A percentile compares a stretch with the other conserved stretches of the same genome.
Conservation (phyloP, 2,888 invertebrate species). For the Plagodis dolabraria region DNA sequence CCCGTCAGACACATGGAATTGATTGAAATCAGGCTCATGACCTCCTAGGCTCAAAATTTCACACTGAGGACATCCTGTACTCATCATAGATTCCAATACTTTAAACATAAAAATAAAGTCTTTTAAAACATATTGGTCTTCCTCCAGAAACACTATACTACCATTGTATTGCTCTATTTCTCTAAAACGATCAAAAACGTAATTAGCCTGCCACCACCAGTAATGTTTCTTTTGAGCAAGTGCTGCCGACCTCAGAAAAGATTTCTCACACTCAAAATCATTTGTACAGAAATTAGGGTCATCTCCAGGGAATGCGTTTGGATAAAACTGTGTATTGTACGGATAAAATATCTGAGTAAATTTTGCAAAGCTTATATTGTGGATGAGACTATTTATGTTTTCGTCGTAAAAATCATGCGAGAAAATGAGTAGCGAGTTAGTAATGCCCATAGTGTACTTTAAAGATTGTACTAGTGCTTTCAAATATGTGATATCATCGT, state of each 20-base stretch:
- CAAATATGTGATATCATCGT: slow-evolving; percentile 45
- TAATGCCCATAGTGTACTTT: slow-evolving; percentile 43
- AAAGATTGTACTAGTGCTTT: slow-evolving; percentile 47
- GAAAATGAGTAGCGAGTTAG: slow-evolving; percentile 50
- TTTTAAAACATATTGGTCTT: slow-evolving; percentile 50
- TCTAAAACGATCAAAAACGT: slow-evolving; percentile 51
- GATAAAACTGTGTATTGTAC: slow-evolving; percentile 52
- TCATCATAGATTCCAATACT: slow-evolving; percentile 37
- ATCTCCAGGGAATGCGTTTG: slow-evolving; percentile 53
- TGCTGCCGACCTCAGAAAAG: slow-evolving; percentile 36
- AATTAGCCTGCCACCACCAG: slow-evolving; percentile 62
- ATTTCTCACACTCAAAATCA: slow-evolving; percentile 44
- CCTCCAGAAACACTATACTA: slow-evolving; percentile 47
- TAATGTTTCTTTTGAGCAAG: slow-evolving; percentile 54
- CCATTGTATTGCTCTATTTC: slow-evolving; percentile 33
- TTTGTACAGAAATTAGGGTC: slow-evolving; percentile 46
- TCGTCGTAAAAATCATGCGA: slow-evolving; percentile 44
- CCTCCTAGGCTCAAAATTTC: slow-evolving; percentile 53
- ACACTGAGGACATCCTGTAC: slow-evolving; percentile 45
- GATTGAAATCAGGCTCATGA: slow-evolving; percentile 30
- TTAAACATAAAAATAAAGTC: slow-evolving; percentile 51
- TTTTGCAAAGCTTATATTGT: slow-evolving; percentile 42
- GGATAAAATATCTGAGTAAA: slow-evolving; percentile 57
- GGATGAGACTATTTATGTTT: slow-evolving; percentile 41
- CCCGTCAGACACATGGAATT: slow-evolving; percentile 32